Evolutionary conservation across 1,140 invertebrate genomes (phyloP).

Genomic region (Andrena cerasifolii): DNA sequence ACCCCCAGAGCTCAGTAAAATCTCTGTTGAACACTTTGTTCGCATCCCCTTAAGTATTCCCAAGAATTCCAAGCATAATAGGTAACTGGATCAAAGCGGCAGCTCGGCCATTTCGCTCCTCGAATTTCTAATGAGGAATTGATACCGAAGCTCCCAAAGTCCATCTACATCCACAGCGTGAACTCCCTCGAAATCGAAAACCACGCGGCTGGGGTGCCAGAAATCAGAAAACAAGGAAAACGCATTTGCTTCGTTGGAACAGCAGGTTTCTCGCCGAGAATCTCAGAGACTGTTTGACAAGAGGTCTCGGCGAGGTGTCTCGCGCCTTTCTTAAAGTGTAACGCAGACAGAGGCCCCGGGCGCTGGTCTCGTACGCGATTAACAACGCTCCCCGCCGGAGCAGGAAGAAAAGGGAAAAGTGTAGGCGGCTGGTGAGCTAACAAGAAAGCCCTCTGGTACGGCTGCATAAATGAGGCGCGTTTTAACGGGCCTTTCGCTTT

Average conservation of each 20-base stretch:
- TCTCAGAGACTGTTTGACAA: conserved; percentile 3
- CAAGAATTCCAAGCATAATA: neutral
- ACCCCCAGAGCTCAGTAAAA: neutral
- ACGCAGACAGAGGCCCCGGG: conserved; percentile 13
- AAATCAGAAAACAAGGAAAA: neutral
- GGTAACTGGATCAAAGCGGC: neutral
- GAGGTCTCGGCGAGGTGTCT: conserved; percentile 16
- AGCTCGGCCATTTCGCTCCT: neutral
- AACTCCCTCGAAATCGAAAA: too few relatives aligned
- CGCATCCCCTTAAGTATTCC: neutral
- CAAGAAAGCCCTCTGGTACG: conserved; percentile 16
- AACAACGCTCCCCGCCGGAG: conserved; percentile 14
- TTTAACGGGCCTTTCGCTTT: conserved; percentile 14
- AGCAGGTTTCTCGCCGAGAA: neutral
- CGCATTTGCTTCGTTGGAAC: too few relatives aligned
- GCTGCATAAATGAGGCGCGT: conserved; percentile 14
- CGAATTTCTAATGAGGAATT: too few relatives aligned
- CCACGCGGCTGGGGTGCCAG: too few relatives aligned
- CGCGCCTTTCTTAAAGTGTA: neutral
- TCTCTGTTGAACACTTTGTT: neutral
- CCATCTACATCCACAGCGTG: too few relatives aligned
- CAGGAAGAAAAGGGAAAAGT: neutral
- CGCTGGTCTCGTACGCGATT: conserved; percentile 32
- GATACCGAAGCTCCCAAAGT: too few relatives aligned
- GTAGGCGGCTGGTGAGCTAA: neutral